phyloP scores from a whole-genome alignment of 2,888 invertebrate species.

The Mythimna lalbum region DNA sequence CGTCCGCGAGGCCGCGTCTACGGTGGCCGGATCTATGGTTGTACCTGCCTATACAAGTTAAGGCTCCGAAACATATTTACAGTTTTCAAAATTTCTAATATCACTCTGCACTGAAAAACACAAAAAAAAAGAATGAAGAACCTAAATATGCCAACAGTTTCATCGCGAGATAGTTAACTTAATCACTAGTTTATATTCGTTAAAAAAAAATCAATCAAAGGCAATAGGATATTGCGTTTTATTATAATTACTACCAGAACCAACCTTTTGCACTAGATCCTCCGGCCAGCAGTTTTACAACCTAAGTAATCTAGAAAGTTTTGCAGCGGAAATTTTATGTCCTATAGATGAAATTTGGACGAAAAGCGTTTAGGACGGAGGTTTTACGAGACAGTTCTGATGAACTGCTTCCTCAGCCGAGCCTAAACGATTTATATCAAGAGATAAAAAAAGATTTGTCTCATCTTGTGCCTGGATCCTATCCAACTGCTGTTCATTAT shows the following conservation, averaged over 20 bases:
- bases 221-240: not conserved
- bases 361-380: conserved; percentile 18
- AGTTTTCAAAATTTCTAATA: no score
- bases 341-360: conserved; percentile 15
- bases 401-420: conserved; percentile 3
- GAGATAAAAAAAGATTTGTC: conserved; percentile 15
- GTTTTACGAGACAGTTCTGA: conserved; percentile 48
- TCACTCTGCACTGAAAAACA: no score
- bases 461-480: not conserved
- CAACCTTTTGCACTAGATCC: not conserved
- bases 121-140: no score
- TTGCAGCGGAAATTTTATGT: conserved; percentile 20
- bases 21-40: no score
- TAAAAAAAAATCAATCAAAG: no score
- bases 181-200: no score
- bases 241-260: not conserved
- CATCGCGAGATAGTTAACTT: no score
- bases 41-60: no score
- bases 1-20: no score
- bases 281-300: conserved; percentile 27
- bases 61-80: no score
- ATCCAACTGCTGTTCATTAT: conserved; percentile 6
- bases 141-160: no score
- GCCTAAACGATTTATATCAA: conserved; percentile 27
- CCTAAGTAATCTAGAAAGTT: conserved; percentile 25